Conservation (phyloP, 2,797 vertebrate genomes). For the Acanthurus leucopareius region DNA sequence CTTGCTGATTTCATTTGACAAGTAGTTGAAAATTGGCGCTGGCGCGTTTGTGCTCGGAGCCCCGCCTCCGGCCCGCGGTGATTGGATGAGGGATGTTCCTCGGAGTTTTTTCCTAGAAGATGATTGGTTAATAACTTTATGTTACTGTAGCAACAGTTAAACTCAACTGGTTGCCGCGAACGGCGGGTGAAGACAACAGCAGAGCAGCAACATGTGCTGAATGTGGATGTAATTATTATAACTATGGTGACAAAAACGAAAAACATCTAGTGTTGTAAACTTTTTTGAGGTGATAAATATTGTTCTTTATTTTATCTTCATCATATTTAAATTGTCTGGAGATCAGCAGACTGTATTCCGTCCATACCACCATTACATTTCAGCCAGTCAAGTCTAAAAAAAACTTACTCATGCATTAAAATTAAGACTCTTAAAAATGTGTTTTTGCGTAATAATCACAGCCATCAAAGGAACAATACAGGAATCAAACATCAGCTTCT, state of each 20-base stretch:
- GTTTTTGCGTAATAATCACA: neutral
- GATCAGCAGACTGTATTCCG: too few species aligned
- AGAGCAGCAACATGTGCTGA: neutral
- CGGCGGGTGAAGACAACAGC: neutral
- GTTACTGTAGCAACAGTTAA: slow-evolving; percentile 45
- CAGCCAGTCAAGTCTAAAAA: too few species aligned
- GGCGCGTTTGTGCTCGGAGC: slow-evolving; percentile 74
- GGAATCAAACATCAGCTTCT: neutral
- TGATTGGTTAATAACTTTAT: slow-evolving; percentile 47
- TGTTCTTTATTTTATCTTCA: too few species aligned
- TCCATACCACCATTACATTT: too few species aligned
- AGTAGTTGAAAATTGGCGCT: slow-evolving; percentile 83
- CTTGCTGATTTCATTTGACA: slow-evolving; percentile 3
- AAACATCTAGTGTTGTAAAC: too few species aligned
- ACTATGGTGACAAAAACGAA: neutral
- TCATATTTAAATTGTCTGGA: too few species aligned
- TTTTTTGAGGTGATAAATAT: neutral
- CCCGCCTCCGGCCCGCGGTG: slow-evolving; percentile 41
- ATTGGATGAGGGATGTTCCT: slow-evolving; percentile 60
- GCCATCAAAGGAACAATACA: neutral
- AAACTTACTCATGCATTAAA: neutral
- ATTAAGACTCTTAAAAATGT: neutral
- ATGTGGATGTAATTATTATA: neutral
- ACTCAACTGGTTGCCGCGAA: slow-evolving; percentile 60
- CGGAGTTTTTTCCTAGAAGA: neutral